Evolutionary conservation across 2,888 invertebrate species (phyloP).

Genomic region (Archips crataeganus): DNA sequence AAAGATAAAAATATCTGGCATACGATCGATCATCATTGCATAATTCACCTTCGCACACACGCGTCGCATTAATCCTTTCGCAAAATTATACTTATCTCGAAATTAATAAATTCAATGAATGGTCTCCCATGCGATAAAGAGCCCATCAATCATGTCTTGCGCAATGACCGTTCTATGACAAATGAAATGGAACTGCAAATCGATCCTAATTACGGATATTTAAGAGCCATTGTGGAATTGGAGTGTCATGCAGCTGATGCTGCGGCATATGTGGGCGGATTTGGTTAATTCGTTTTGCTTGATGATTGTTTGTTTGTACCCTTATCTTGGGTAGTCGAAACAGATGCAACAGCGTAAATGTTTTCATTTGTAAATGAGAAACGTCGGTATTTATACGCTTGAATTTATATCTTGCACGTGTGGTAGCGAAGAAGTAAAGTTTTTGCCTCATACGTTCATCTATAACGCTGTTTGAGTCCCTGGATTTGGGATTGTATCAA

Average conservation of each 20-base stretch:
- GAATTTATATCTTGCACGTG: too few relatives aligned
- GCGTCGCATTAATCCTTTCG: constrained; percentile 64
- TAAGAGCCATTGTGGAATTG: constrained; percentile 76
- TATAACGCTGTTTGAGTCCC: too few relatives aligned
- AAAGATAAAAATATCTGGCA: constrained; percentile 55
- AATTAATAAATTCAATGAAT: constrained; percentile 62
- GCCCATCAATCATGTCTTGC: constrained; percentile 77
- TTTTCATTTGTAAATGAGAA: background rate
- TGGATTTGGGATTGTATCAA: too few relatives aligned
- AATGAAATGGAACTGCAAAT: constrained; percentile 73
- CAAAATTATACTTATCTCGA: constrained; percentile 64
- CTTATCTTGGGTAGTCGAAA: constrained; percentile 19
- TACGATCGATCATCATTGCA: constrained; percentile 43
- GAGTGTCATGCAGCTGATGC: constrained; percentile 65
- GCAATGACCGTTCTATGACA: constrained; percentile 70
- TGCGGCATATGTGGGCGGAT: constrained; percentile 57
- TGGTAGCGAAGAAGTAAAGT: too few relatives aligned
- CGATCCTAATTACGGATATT: constrained; percentile 81
- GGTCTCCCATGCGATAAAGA: constrained; percentile 47
- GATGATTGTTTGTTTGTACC: constrained; percentile 39
- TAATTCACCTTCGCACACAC: constrained; percentile 29
- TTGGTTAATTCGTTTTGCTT: constrained; percentile 44
- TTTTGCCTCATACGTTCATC: too few relatives aligned
- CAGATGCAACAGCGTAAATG: constrained; percentile 13
- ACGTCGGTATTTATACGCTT: too few relatives aligned